Conservation (phyloP, 2,888 invertebrate species). For the Camponotus fellah region DNA sequence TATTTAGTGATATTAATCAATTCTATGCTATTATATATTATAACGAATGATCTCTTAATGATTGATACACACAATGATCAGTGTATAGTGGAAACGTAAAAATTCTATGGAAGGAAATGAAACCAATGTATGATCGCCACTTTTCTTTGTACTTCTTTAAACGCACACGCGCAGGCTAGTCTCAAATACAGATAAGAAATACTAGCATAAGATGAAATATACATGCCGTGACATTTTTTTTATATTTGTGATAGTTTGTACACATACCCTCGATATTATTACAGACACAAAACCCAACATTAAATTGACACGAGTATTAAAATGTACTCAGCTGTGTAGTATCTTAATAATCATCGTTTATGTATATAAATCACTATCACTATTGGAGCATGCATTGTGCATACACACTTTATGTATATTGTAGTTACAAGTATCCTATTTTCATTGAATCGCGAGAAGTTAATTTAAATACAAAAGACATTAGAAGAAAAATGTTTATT, state of each 20-base stretch:
- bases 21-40: constrained; percentile 35
- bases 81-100: constrained; percentile 61
- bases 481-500: constrained; percentile 66
- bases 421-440: constrained; percentile 64
- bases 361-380: constrained; percentile 65
- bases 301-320: constrained; percentile 77
- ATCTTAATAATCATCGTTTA: constrained; percentile 70
- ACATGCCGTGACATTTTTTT: constrained; percentile 73
- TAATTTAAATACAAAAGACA: constrained; percentile 67
- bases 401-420: constrained; percentile 62
- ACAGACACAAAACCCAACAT: constrained; percentile 76
- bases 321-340: constrained; percentile 68
- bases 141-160: constrained; percentile 66
- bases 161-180: constrained; percentile 48
- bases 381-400: constrained; percentile 70
- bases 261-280: constrained; percentile 76
- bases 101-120: constrained; percentile 67
- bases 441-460: constrained; percentile 58
- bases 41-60: constrained; percentile 65
- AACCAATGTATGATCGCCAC: constrained; percentile 40
- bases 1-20: constrained; percentile 57
- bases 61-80: constrained; percentile 70
- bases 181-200: constrained; percentile 63
- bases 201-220: constrained; percentile 62
- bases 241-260: constrained; percentile 77